phyloP scores from a whole-genome alignment of 2,888 invertebrate genomes.

The Ophion ventricosus region DNA sequence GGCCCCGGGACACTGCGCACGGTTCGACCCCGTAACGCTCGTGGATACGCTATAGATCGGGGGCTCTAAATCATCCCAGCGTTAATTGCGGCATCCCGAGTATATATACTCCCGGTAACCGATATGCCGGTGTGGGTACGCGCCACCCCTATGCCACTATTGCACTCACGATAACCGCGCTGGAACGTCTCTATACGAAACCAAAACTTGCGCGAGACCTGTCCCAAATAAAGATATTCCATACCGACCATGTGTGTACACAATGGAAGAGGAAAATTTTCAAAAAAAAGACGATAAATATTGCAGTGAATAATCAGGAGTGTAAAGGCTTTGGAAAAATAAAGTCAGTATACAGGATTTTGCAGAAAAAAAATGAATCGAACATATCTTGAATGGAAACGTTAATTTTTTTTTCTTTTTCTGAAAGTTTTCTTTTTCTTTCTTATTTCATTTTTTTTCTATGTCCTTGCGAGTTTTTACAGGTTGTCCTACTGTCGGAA shows the following conservation, averaged over 20 bases:
- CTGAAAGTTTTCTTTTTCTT: too few species aligned
- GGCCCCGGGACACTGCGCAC: constrained; percentile 51
- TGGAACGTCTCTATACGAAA: constrained; percentile 2
- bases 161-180: constrained; percentile 7
- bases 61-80: constrained; percentile 75
- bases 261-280: too few species aligned
- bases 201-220: background rate
- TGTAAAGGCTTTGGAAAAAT: too few species aligned
- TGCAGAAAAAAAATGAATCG: too few species aligned
- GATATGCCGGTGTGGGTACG: constrained; percentile 42
- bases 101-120: constrained; percentile 66
- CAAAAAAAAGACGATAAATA: too few species aligned
- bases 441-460: too few species aligned
- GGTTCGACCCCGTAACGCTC: constrained; percentile 74
- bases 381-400: too few species aligned
- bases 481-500: too few species aligned
- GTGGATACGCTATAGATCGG: constrained; percentile 45
- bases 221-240: background rate
- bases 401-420: too few species aligned
- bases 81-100: constrained; percentile 76
- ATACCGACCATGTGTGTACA: background rate
- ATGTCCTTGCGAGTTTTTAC: too few species aligned
- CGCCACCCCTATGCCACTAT: constrained; percentile 25
- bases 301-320: too few species aligned
- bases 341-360: too few species aligned